Evolutionary conservation across 2,797 vertebrate genomes (phyloP), one percentile per base, ranked within the genome.

Genomic region (Onychomys arenicola): DNA sequence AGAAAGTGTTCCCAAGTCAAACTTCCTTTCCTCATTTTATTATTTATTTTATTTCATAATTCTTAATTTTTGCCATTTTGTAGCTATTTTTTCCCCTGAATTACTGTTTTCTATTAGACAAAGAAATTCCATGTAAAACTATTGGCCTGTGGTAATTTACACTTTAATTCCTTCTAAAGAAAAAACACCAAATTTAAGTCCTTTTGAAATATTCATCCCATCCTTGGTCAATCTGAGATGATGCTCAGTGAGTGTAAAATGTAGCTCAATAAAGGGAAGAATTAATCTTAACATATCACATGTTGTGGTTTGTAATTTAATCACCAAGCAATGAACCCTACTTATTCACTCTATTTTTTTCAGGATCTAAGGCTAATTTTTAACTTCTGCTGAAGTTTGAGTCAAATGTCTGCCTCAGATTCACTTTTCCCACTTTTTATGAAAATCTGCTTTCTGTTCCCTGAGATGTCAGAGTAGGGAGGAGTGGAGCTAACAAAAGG

Each of bases 231-330:
- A 82, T 97, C 25, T 83, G 69, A 95, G 76, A 78, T 75, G 40
- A 73, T 88, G 37, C 0, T 75, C 7, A 25, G 43, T 94, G 95
- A 93, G 14, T 75, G 52, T 49, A 86, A 94, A 16, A 61, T 29
- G 29, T 96, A 37, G 25, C 14, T 83, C 61, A 89, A 59, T 75
- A 78, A 86, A 92, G 55, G 57, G 89, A 57, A 89, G 86, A 87
- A 78, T 93, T 90, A 81, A 89, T 78, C 78, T 43, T 78, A 88
- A 76, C 3, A 4, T 55, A 49, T 78, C 46, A 85, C 4, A 75
- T 27, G 16, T 16, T 85, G 43, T 93, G 55, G 63, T 59, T 94
- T 96, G 81, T 55, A 77, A 86, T 12, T 55, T 94, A 91, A 89
- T 93, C 90, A 73, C 27, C 40, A 76, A 89, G 46, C 40, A 40